These are phyloP conservation scores for Amiota communis DNA, from an alignment of 2,888 invertebrate species.

Conservation along the genomic window DNA sequence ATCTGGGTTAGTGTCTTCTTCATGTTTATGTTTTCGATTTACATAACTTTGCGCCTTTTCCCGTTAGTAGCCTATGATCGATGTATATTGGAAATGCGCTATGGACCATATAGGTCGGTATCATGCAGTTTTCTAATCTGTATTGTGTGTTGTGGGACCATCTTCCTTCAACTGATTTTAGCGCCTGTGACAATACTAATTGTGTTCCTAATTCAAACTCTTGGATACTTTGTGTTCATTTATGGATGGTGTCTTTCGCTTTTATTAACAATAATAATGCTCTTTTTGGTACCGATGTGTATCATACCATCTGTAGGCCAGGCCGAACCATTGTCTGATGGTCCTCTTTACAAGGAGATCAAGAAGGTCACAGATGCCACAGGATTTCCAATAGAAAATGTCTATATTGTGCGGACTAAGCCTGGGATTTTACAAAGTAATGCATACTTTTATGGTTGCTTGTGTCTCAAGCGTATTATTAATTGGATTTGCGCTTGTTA, in stretches of 20 bases:
- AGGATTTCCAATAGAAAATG: conserved; percentile 90
- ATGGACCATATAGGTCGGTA: conserved; percentile 97
- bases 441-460: conserved; percentile 97
- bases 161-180: conserved; percentile 77
- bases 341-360: conserved; percentile 85
- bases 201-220: conserved; percentile 84
- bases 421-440: conserved; percentile 96
- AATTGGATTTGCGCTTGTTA: too few species aligned
- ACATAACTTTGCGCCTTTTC: conserved; percentile 75
- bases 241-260: conserved; percentile 93
- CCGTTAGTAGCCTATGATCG: conserved; percentile 91
- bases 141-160: conserved; percentile 44
- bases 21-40: conserved; percentile 53
- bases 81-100: conserved; percentile 93
- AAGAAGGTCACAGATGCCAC: conserved; percentile 87
- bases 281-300: conserved; percentile 91
- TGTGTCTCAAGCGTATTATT: conserved; percentile 96
- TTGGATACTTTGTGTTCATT: conserved; percentile 94
- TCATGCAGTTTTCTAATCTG: conserved; percentile 45
- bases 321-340: conserved; percentile 91
- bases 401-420: conserved; percentile 97
- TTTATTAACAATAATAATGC: conserved; percentile 82
- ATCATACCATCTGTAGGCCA: conserved; percentile 97
- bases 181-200: conserved; percentile 86
- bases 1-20: conserved; percentile 53